Evolutionary conservation across 2,888 invertebrate genomes (phyloP).

Genomic region (Heliconius erato): DNA sequence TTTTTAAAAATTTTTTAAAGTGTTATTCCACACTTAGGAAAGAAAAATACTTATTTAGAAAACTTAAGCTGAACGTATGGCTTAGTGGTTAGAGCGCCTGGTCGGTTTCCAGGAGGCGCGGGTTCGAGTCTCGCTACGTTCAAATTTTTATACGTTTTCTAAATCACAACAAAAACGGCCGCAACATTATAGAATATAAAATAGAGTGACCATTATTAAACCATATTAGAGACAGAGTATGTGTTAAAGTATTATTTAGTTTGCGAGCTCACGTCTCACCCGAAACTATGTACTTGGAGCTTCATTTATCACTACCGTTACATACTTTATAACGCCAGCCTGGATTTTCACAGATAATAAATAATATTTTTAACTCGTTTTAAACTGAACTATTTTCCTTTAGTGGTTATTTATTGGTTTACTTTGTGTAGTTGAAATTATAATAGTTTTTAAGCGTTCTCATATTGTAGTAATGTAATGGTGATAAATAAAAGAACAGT

Average conservation of each 20-base stretch:
- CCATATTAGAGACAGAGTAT: constrained; percentile 3
- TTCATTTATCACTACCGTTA: constrained; percentile 32
- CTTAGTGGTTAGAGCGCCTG: no score
- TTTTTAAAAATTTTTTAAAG: no score
- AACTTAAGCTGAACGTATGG: no score
- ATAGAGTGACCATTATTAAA: background rate
- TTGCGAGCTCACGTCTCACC: constrained; percentile 32
- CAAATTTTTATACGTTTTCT: background rate
- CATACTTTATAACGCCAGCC: constrained; percentile 23
- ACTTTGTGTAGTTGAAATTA: background rate
- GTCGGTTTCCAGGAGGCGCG: no score
- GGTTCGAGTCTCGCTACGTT: no score
- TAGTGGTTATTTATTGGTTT: background rate
- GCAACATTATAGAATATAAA: background rate
- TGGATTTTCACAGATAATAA: constrained; percentile 29
- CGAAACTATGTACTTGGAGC: constrained; percentile 30
- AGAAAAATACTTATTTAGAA: no score
- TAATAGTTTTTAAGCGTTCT: background rate
- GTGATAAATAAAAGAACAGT: background rate
- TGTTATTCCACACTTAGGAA: no score
- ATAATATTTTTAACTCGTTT: constrained; percentile 22
- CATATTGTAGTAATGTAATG: background rate
- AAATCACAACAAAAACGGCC: background rate
- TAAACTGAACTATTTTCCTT: constrained; percentile 1
- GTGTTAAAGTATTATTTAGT: constrained; percentile 20